Evolutionary conservation across 2,888 invertebrate species (phyloP).

Genomic region (Lacanobia oleracea): DNA sequence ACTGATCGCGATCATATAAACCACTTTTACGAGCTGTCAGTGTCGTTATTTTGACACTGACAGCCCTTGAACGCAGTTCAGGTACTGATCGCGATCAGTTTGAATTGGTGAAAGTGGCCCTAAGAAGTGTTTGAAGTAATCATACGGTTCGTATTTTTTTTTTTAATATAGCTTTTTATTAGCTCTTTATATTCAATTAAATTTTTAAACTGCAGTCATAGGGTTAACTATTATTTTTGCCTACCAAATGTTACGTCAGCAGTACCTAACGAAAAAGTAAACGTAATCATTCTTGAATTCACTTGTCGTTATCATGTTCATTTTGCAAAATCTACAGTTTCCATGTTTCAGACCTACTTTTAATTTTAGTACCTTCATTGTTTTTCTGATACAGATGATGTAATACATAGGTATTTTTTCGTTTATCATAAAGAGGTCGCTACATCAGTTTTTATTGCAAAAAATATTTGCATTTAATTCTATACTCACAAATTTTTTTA

Average conservation of each 20-base stretch:
- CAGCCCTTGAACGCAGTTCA: too few species aligned
- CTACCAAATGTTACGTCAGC: background rate
- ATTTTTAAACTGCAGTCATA: constrained; percentile 15
- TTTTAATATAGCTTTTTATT: background rate
- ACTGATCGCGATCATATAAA: too few species aligned
- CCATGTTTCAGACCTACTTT: background rate
- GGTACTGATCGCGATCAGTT: too few species aligned
- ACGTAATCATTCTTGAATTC: constrained; percentile 5
- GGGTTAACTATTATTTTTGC: constrained; percentile 3
- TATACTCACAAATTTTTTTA: background rate
- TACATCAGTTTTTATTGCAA: background rate
- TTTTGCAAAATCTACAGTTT: constrained; percentile 22
- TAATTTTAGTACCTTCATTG: background rate
- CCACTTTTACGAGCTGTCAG: too few species aligned
- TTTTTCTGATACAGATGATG: constrained; percentile 9
- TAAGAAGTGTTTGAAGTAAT: too few species aligned
- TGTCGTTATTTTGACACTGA: too few species aligned
- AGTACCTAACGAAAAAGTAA: constrained; percentile 13
- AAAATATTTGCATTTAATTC: constrained; percentile 12
- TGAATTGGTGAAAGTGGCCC: too few species aligned
- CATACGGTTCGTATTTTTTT: too few species aligned
- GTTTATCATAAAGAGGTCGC: background rate
- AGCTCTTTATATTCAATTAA: too few species aligned
- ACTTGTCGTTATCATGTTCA: constrained; percentile 17
- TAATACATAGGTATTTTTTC: background rate